Base-by-base conservation (phyloP, 1,140 invertebrate species). In the Sogatella furcifera region DNA sequence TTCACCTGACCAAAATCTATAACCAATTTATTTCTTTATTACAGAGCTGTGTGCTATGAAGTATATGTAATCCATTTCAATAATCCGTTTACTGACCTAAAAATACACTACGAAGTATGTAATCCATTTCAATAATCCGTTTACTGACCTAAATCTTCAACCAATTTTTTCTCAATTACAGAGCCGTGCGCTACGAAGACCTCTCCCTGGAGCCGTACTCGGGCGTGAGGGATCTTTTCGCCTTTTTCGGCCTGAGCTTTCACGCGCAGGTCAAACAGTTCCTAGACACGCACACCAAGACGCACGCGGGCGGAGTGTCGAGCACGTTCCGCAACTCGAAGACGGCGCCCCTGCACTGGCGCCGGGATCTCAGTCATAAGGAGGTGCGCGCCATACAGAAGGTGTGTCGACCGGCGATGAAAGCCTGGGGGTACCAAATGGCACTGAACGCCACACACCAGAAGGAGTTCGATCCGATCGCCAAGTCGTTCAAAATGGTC, bases 271-370 rank as follows among this genome's bases (percentile, higher is more conserved):
- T 92, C 0, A 79, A 82, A 60, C 76, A 80, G 55, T 92, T 90
- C 73, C 73, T 93, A 15, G 83, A 89, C 64, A 84, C 85, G 3
- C 90, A 93, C 69, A 92, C 89, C 1, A 88, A 84, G 68, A 77
- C 80, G 43, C 82, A 92, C 65, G 80, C 83, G 5, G 89, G 86
- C 13, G 88, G 86, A 15, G 85, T 90, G 13, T 90, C 86, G 38
- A 90, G 88, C 66, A 93, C 89, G 6, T 89, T 85, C 70, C 78
- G 89, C 19, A 84, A 92, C 70, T 90, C 89, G 6, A 87, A 86
- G 69, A 81, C 80, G 21, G 85, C 88, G 55, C 89, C 90, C 60
- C 92, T 90, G 70, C 87, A 88, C 69, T 93, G 90, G 90, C 84
- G 83, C 63, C 80, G 77, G 46, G 85, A 90, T 66, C 76, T 92